phyloP scores from a whole-genome alignment of 2,797 vertebrate genomes.

The Knipowitschia caucasica region DNA sequence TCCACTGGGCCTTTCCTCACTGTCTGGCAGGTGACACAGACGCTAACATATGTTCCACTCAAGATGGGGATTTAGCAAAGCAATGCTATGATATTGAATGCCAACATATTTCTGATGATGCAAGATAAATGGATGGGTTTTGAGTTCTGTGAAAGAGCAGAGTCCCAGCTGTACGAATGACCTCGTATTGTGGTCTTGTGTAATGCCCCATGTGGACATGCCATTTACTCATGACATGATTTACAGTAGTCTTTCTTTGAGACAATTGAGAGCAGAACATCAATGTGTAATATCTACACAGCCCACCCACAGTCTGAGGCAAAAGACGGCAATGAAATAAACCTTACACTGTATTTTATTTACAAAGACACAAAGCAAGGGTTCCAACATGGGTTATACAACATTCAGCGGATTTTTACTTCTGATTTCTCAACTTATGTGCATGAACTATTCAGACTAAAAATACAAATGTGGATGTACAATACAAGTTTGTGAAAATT shows the following conservation, averaged over 20 bases:
- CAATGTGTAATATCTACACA: conserved; percentile 11
- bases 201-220: conserved; percentile 39
- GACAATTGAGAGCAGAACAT: conserved; percentile 44
- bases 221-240: conserved; percentile 30
- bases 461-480: conserved; percentile 1
- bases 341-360: conserved; percentile 20
- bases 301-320: conserved; percentile 40
- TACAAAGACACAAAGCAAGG: conserved; percentile 45
- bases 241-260: too few species aligned
- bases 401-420: too few species aligned
- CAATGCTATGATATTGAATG: conserved; percentile 29
- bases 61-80: conserved; percentile 60
- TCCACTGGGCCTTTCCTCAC: conserved; percentile 54
- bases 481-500: not conserved
- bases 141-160: not conserved
- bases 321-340: conserved; percentile 28
- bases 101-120: conserved; percentile 27
- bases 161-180: conserved; percentile 51
- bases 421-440: too few species aligned
- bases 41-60: conserved; percentile 61
- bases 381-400: conserved; percentile 30
- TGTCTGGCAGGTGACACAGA: conserved; percentile 69
- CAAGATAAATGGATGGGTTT: conserved; percentile 41
- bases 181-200: conserved; percentile 51
- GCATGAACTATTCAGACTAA: conserved; percentile 11